These are phyloP conservation scores for Hestina assimilis DNA, from an alignment of 1,140 invertebrate species.

Conservation along the genomic window DNA sequence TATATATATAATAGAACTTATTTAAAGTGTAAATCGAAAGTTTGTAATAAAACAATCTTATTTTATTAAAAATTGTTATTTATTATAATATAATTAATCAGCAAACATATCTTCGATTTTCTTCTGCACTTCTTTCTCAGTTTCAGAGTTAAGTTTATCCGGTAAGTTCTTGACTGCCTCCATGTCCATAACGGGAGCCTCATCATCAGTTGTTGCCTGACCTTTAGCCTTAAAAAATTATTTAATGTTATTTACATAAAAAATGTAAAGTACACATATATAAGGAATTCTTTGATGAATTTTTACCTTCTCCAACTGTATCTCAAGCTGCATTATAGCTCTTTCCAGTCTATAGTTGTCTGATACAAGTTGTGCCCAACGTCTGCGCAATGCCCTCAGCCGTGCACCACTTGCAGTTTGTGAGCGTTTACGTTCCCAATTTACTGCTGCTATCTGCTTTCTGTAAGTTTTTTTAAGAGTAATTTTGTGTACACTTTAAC, in stretches of 20 bases:
- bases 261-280: not conserved
- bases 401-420: slow-evolving; percentile 94
- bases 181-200: slow-evolving; percentile 55
- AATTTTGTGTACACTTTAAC: no score
- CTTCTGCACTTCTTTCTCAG: slow-evolving; percentile 71
- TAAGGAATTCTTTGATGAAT: not conserved
- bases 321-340: slow-evolving; percentile 75
- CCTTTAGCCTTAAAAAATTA: slow-evolving; percentile 47
- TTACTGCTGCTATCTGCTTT: slow-evolving; percentile 94
- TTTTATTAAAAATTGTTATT: slow-evolving; percentile 2
- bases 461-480: no score
- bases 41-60: no score
- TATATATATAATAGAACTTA: no score
- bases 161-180: slow-evolving; percentile 62
- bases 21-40: no score
- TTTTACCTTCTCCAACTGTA: slow-evolving; percentile 61
- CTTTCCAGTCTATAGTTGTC: slow-evolving; percentile 97
- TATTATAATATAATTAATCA: slow-evolving; percentile 43
- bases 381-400: slow-evolving; percentile 86
- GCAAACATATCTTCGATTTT: slow-evolving; percentile 75
- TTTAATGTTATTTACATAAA: not conserved
- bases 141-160: slow-evolving; percentile 68
- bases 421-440: slow-evolving; percentile 95
- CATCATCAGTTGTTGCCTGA: slow-evolving; percentile 46
- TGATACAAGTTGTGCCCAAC: slow-evolving; percentile 96